Conservation (phyloP, 2,797 vertebrate species). For the Lithobates pipiens region DNA sequence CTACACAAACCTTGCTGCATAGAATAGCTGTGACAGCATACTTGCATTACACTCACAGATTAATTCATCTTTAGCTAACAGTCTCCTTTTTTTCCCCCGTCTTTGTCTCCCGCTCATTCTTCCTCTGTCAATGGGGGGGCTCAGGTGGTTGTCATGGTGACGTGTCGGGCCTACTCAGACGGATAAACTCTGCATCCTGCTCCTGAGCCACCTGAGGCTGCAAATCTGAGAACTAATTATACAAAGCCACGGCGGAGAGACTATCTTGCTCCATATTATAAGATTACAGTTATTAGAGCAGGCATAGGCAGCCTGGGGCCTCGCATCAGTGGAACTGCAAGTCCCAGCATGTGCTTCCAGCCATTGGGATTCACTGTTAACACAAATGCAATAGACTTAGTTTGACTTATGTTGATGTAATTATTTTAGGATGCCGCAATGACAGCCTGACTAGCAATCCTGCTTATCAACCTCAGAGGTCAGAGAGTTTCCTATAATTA, state of each 20-base stretch:
- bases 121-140: conserved; percentile 52
- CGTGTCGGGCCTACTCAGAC: conserved; percentile 59
- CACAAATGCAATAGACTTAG: too few relatives aligned
- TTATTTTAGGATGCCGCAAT: too few relatives aligned
- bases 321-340: not conserved
- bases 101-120: conserved; percentile 45
- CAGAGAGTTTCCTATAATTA: too few relatives aligned
- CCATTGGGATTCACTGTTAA: too few relatives aligned
- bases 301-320: not conserved
- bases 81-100: conserved; percentile 21
- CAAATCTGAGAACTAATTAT: conserved; percentile 59
- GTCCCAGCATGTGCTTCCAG: not conserved
- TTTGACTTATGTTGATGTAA: too few relatives aligned
- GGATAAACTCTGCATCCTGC: conserved; percentile 60
- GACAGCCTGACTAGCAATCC: too few relatives aligned
- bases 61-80: conserved; percentile 36
- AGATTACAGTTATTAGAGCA: conserved; percentile 15
- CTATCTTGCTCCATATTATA: conserved; percentile 9
- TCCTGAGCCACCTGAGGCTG: conserved; percentile 60
- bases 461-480: too few relatives aligned
- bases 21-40: not conserved
- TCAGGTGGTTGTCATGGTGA: conserved; percentile 60
- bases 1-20: not conserved
- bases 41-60: conserved; percentile 2
- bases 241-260: conserved; percentile 28